Evolutionary conservation across 2,113 vertebrate species (phyloP), one percentile per base, ranked within the genome.

Genomic region (Lepus americanus): DNA sequence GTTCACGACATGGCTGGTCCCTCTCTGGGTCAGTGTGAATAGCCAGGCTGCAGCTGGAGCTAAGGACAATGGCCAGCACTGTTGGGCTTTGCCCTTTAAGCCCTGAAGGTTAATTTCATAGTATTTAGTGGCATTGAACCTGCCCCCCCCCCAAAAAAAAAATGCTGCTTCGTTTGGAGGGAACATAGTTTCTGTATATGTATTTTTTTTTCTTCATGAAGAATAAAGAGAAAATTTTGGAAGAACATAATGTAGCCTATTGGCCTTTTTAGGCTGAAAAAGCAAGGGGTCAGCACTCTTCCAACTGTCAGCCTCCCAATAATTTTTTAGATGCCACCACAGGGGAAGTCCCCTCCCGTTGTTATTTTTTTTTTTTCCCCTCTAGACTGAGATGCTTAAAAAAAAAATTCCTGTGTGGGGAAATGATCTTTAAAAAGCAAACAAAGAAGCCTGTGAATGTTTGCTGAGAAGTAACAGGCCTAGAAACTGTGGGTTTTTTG

Each of bases 161-260:
- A 94, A 85, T 95, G 81, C 81, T 95, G 6, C 69, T 94, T 82
- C 49, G 72, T 94, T 93, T 95, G 53, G 61, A 44, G 23, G 31
- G 69, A 84, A 90, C 81, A 86, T 72, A 87, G 86, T 97, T 95
- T 97, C 59, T 92, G 63, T 64, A 49, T 55, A 1, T 83, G 55
- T 55, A n/a, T 94, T 7, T 79, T 83, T 74, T 78, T 82, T 76
- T 80, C 78, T 84, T 53, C 17, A 39, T 79, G 64, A 88, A 85
- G n/a, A 78, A 94, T 87, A 89, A 93, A 73, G 78, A 95, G 66
- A 94, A n/a, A 79, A 49, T 91, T 96, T 95, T 80, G 44, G 55
- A 96, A 92, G 70, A 90, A 76, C 51, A 53, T 87, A 72, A 61
- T 29, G 72, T 96, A 87, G 33, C 81, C 55, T 92, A 20, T 51